These are phyloP conservation scores for Nycticebus coucang DNA, from an alignment of 2,113 vertebrate genomes.

Conservation along the genomic window DNA sequence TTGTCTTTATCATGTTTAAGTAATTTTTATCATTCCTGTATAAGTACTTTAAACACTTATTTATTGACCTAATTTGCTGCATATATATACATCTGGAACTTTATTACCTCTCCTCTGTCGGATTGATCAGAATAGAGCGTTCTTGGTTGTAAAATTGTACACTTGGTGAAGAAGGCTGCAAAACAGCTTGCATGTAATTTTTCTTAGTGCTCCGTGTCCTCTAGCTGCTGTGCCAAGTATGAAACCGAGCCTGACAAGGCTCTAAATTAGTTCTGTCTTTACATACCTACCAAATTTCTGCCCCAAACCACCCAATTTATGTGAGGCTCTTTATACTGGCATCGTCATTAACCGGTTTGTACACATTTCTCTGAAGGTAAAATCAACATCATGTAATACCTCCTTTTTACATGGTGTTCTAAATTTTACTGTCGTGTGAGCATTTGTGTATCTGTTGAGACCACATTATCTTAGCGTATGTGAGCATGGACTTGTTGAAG, in stretches of 20 bases:
- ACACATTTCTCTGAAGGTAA: neutral
- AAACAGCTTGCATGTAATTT: neutral
- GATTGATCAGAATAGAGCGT: neutral
- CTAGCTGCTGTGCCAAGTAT: neutral
- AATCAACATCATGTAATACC: neutral
- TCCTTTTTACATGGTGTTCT: neutral
- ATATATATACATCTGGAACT: neutral
- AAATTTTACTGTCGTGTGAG: neutral
- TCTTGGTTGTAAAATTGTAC: neutral
- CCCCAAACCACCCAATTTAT: neutral
- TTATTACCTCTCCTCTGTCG: neutral
- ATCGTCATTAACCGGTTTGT: neutral
- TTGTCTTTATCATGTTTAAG: neutral
- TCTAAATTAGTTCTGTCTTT: neutral
- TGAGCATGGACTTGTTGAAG: neutral
- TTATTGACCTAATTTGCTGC: conserved; percentile 28
- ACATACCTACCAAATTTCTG: neutral
- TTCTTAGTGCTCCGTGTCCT: neutral
- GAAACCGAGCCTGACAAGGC: neutral
- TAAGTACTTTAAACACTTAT: neutral
- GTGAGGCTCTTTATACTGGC: neutral
- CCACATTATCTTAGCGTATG: neutral
- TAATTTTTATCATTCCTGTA: neutral
- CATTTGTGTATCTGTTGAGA: neutral
- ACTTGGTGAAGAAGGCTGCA: neutral